Evolutionary conservation across 2,113 vertebrate species (phyloP).

Genomic region (Micronycteris hirsuta): DNA sequence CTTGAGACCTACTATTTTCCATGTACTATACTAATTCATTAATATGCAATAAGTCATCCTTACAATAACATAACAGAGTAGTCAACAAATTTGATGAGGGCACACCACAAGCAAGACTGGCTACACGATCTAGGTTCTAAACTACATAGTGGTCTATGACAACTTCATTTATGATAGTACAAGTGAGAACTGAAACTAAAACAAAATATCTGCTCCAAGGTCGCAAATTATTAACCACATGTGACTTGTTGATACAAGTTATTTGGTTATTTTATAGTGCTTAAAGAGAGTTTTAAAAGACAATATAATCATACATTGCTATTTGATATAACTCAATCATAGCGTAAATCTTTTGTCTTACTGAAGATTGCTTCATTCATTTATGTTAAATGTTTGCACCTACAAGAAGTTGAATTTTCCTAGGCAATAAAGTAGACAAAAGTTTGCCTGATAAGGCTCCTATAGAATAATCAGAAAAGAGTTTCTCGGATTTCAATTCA

Average conservation of each 20-base stretch:
- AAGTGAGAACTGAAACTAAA: neutral
- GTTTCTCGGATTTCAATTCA: neutral
- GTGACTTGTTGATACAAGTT: neutral
- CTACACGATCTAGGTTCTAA: neutral
- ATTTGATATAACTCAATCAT: neutral
- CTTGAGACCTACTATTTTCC: neutral
- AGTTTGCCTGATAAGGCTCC: neutral
- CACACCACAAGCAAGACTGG: neutral
- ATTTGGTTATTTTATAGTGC: neutral
- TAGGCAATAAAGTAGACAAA: neutral
- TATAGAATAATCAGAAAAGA: neutral
- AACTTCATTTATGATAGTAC: neutral
- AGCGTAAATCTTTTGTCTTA: neutral
- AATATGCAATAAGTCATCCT: neutral
- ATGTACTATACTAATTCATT: neutral
- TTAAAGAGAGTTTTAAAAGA: neutral
- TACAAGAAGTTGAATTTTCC: neutral
- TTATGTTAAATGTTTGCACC: neutral
- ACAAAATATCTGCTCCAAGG: neutral
- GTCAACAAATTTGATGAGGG: neutral
- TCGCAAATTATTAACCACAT: neutral
- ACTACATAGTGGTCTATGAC: rapidly evolving
- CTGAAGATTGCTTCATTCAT: neutral
- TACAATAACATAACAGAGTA: neutral
- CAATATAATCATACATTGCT: neutral